phyloP scores from a whole-genome alignment of 1,140 invertebrate species.

The Centruroides vittatus region DNA sequence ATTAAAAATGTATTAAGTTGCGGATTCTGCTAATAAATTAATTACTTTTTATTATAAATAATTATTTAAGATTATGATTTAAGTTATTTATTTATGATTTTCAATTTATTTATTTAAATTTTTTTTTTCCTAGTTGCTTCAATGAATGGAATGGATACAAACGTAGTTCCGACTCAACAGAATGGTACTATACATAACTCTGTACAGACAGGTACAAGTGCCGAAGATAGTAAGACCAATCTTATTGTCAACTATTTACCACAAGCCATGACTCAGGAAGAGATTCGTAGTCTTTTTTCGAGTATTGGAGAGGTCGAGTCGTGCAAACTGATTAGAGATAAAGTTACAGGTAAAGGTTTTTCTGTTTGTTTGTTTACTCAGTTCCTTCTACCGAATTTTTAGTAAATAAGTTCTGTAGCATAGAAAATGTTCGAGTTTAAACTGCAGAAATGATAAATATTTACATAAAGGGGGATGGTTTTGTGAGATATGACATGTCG shows the following conservation, averaged over 20 bases:
- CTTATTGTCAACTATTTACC: conserved; percentile 99
- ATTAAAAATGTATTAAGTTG: background rate
- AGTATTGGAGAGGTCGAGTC: conserved; percentile 98
- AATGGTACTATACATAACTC: conserved; percentile 39
- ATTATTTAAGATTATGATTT: too few species aligned
- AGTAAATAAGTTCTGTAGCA: background rate
- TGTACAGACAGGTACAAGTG: conserved; percentile 35
- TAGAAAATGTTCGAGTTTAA: background rate
- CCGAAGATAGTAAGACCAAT: conserved; percentile 92
- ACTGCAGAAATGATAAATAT: too few species aligned
- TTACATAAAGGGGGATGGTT: too few species aligned
- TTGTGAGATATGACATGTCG: too few species aligned
- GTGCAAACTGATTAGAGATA: conserved; percentile 97
- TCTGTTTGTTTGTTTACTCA: conserved; percentile 1
- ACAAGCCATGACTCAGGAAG: conserved; percentile 99
- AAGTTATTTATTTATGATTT: background rate
- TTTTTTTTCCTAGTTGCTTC: conserved; percentile 7
- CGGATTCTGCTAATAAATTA: too few species aligned
- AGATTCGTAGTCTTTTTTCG: conserved; percentile 91
- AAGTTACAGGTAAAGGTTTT: conserved; percentile 71
- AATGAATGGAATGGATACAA: conserved; percentile 55
- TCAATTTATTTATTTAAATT: background rate
- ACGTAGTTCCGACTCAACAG: conserved; percentile 18
- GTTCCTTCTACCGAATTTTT: background rate
- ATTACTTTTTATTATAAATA: too few species aligned